Evolutionary conservation across 2,888 invertebrate species (phyloP), one percentile per base, ranked within the genome.

Genomic region (Amphimallon solstitiale): DNA sequence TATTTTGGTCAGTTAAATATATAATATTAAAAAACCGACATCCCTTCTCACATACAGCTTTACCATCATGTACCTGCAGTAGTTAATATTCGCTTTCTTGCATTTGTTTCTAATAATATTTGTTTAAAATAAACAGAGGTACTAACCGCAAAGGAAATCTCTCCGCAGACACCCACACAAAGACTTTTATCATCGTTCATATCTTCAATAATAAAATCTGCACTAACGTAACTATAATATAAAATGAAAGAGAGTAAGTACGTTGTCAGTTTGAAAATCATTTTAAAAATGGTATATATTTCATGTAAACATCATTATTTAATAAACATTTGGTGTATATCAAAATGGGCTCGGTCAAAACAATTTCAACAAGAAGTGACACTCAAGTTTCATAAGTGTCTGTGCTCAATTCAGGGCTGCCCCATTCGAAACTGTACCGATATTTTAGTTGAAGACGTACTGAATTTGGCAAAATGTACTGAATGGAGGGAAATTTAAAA

Each of bases 21-120:
- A 79, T 76, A 48, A 78, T 74, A 65, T 77, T 78, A 64, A 77
- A 79, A 64, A 79, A 77, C 56, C 76, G 67, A 66, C 80, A 80
- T 1, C 80, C 80, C 68, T 77, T 71, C 56, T 79, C 78, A 64
- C 80, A 80, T 63, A 78, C 75, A 12, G 70, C 68, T 70, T 75
- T 75, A 40, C 76, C 76, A 56, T 77, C 75, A 59, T 75, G 72
- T 37, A 48, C 38, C 68, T 68, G 29, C n/a, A 64, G 63, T 3
- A 38, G 9, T 51, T 4, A 56, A 9, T 48, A 51, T 14, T 7
- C 1, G 15, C 21, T 14, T 52, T 35, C 15, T 21, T 37, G 6
- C 21, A 60, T 56, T 35, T 10, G 9, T n/a, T n/a, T n/a, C n/a
- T n/a, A n/a, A n/a, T n/a, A n/a, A n/a, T n/a, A n/a, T n/a, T n/a